Conservation (phyloP, 1,140 invertebrate genomes). For the Diorhabda elongata region DNA sequence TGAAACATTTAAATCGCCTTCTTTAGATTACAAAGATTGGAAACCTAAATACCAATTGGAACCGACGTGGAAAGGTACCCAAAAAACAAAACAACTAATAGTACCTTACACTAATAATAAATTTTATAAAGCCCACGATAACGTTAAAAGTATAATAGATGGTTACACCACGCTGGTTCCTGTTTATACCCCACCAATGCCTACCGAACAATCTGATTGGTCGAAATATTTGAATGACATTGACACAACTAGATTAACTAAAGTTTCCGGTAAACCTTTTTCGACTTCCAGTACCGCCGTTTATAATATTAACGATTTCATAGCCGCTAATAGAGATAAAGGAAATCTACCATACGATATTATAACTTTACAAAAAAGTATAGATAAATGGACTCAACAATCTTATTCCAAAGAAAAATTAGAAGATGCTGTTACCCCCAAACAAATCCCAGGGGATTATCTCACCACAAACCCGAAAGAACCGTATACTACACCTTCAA, state of each 20-base stretch:
- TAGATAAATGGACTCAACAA: conserved; percentile 80
- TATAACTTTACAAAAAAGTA: conserved; percentile 71
- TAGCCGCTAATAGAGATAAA: conserved; percentile 14
- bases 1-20: conserved; percentile 15
- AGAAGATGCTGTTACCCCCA: conserved; percentile 49
- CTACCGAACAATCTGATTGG: conserved; percentile 33
- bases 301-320: conserved; percentile 38
- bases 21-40: conserved; percentile 35
- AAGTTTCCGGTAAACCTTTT: conserved; percentile 11
- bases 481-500: conserved; percentile 35
- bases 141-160: conserved; percentile 8
- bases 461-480: conserved; percentile 57
- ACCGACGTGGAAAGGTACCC: conserved; percentile 37
- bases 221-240: conserved; percentile 31
- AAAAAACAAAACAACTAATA: conserved; percentile 68
- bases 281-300: conserved; percentile 27
- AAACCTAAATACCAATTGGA: conserved; percentile 32
- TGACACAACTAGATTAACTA: conserved; percentile 17
- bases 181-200: conserved; percentile 33
- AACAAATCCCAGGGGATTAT: conserved; percentile 73
- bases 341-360: conserved; percentile 60
- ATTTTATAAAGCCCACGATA: conserved; percentile 11
- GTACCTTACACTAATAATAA: conserved; percentile 67
- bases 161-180: conserved; percentile 30
- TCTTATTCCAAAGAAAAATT: conserved; percentile 57